Percentiles rank a stretch among this genome's conserved stretches.
phyloP scores from a whole-genome alignment of 2,113 vertebrate species.

The Crocuta crocuta region DNA sequence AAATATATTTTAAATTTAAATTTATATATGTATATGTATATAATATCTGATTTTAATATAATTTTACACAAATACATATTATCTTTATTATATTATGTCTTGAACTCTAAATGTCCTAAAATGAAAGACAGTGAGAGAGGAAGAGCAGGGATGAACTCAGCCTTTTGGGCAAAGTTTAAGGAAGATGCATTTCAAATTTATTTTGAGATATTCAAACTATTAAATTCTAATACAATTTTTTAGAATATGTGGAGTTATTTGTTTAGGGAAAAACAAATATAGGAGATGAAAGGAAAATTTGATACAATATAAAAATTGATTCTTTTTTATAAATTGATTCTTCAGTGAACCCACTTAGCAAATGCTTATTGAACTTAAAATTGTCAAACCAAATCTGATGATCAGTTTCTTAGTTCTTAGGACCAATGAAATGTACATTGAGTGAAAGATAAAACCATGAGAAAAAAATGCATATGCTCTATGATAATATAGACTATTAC shows the following conservation, averaged over 20 bases:
- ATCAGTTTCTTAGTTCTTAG: not conserved
- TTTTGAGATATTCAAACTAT: not conserved
- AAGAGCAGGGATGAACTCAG: not conserved
- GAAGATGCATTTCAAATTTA: not conserved
- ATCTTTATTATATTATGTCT: not conserved
- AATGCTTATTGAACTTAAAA: not conserved
- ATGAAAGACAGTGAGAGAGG: not conserved
- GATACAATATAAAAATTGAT: not conserved
- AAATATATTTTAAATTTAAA: not conserved
- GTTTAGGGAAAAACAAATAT: not conserved
- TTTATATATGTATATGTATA: not conserved
- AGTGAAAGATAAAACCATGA: not conserved
- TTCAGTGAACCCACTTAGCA: not conserved
- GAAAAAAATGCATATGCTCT: not conserved
- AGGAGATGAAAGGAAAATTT: not conserved
- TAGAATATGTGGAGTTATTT: not conserved
- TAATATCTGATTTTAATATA: not conserved
- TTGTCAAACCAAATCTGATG: not conserved
- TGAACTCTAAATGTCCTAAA: not conserved
- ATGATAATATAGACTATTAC: not conserved
- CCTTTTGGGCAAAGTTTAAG: not conserved
- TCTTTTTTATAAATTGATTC: not conserved
- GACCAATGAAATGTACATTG: not conserved
- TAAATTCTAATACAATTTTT: not conserved
- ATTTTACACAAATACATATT: not conserved